phyloP scores from a whole-genome alignment of 1,140 invertebrate genomes.

The Agrypnia vestita region DNA sequence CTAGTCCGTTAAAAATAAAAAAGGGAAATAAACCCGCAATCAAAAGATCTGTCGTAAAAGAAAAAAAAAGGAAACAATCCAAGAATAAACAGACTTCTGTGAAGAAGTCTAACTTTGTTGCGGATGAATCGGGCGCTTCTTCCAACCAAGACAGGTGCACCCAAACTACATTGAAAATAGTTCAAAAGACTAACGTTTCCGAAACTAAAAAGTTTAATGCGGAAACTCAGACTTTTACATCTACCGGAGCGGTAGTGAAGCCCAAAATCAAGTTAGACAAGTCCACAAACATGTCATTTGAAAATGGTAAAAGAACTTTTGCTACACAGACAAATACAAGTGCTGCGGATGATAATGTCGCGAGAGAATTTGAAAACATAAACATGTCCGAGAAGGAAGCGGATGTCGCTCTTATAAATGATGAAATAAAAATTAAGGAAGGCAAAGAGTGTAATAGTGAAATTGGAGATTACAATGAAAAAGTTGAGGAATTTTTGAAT shows the following conservation, averaged over 20 bases:
- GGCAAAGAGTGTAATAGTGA: too few relatives aligned
- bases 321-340: constrained; percentile 19
- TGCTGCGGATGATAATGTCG: neutral
- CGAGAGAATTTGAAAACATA: too few relatives aligned
- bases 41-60: neutral
- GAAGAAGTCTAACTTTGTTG: neutral
- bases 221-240: constrained; percentile 15
- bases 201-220: constrained; percentile 19
- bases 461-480: too few relatives aligned
- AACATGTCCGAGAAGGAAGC: too few relatives aligned
- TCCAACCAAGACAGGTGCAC: constrained; percentile 43
- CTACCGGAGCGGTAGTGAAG: neutral
- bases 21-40: neutral
- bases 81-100: neutral
- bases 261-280: constrained; percentile 33
- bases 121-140: constrained; percentile 1
- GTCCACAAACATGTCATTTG: constrained; percentile 2
- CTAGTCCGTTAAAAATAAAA: neutral
- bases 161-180: constrained; percentile 44
- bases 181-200: neutral
- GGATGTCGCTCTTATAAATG: too few relatives aligned
- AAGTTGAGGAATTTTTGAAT: too few relatives aligned
- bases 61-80: neutral
- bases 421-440: too few relatives aligned
- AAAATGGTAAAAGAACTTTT: constrained; percentile 15